Base-by-base conservation (phyloP, 2,113 vertebrate genomes). In the Miniopterus natalensis region DNA sequence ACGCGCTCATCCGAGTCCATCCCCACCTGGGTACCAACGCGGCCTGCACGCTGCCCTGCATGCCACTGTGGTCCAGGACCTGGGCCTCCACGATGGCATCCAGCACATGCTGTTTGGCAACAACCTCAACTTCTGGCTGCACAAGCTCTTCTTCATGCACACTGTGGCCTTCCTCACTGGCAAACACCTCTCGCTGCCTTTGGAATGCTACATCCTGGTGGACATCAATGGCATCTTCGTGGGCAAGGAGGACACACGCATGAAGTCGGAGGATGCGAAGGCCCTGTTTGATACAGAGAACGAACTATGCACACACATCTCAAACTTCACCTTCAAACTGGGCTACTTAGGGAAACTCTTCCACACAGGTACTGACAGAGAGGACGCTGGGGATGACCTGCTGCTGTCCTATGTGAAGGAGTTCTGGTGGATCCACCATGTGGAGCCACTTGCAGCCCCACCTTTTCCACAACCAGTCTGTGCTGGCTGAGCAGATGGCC, bases 371-470 rank as follows among this genome's bases (percentile, higher is more conserved):
- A 98, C 99, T 0, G 99, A 99, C 31, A 99, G 99, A 0, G 99
- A 99, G 97, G 99, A 99, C 0, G 98, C 99, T 45, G 99, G 99
- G 0, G 99, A 99, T 0, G 99, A 99, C 97, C 99, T 99, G 95
- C 98, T 99, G 97, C 99, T 99, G 79, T 99, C 99, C 5, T 99
- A 99, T 0, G 99, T 99, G 97, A 99, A 98, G 96, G 99, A 99
- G 98, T 99, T 99, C 98, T 99, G 99, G 99, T 99, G 99, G 99
- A 99, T 99, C 95, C 99, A 99, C 12, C 99, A 99, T 99, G 99
- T 99, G 99, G 99, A 99, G 99, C 98, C 99, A 99, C 98, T 99
- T 99, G 99, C 99, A 99, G 98, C 99, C 99, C 23, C 99, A 99
- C 97, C 99, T 99, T 59, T 99, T 99, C 98, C 99, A 99, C 98